phyloP scores from a whole-genome alignment of 2,797 vertebrate species.

The Enteromius fasciolatus region DNA sequence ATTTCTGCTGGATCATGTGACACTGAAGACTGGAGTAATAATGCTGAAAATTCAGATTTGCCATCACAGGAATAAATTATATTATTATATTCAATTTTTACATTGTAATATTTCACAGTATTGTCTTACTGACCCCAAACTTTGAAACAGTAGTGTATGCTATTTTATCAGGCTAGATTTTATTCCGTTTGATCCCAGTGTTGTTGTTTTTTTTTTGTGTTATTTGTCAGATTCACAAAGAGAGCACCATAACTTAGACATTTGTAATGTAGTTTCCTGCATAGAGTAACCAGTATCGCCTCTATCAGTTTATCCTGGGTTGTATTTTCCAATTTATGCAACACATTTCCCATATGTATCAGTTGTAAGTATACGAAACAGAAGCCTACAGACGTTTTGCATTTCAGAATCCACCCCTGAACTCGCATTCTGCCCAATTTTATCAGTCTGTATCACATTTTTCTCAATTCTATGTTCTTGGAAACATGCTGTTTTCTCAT shows the following conservation, averaged over 20 bases:
- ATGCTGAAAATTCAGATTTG: background rate
- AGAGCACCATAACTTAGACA: constrained; percentile 24
- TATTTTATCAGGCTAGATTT: constrained; percentile 12
- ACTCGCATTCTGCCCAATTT: constrained; percentile 1
- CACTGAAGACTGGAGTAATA: background rate
- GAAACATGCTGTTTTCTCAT: constrained; percentile 32
- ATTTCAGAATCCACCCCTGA: constrained; percentile 30
- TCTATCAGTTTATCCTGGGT: constrained; percentile 36
- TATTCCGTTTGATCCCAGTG: background rate
- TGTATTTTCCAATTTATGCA: constrained; percentile 45
- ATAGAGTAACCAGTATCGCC: constrained; percentile 32
- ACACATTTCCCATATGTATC: constrained; percentile 45
- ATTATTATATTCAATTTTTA: background rate
- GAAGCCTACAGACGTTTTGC: constrained; percentile 26
- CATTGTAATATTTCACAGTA: background rate
- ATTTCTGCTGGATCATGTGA: background rate
- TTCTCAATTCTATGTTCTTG: constrained; percentile 31
- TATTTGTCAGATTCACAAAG: constrained; percentile 26
- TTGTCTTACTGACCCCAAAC: background rate
- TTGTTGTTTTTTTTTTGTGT: background rate
- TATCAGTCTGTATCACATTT: constrained; percentile 18
- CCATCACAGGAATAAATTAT: background rate
- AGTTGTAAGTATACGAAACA: constrained; percentile 32
- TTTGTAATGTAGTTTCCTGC: constrained; percentile 50
- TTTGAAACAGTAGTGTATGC: background rate